Evolutionary conservation across 53 echinoderm and acorn worm genomes (phyloP).

Genomic region (Crossaster papposus): DNA sequence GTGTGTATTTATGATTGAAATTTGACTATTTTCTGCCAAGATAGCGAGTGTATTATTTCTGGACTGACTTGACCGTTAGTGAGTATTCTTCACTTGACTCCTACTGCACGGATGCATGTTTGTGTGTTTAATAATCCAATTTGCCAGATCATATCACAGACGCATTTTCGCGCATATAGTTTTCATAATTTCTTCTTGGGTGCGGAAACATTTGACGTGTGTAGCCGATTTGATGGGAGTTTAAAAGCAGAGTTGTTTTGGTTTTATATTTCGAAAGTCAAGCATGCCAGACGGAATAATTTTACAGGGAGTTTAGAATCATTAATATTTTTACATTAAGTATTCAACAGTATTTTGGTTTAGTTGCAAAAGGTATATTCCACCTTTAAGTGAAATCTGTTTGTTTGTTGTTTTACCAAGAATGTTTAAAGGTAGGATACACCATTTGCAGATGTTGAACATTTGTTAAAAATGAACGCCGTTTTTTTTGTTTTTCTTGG

Average conservation of each 20-base stretch:
- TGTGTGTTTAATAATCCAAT: constrained; percentile 14
- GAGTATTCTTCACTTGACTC: background rate
- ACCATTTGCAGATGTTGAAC: no score
- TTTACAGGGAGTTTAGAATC: no score
- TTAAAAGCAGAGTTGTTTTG: background rate
- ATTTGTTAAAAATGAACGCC: no score
- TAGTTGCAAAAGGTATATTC: background rate
- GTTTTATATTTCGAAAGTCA: background rate
- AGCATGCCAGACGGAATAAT: no score
- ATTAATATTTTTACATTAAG: no score
- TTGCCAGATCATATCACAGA: constrained; percentile 32
- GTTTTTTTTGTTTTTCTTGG: no score
- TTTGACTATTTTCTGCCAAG: background rate
- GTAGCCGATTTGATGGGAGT: background rate
- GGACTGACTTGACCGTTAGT: background rate
- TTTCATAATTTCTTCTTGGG: background rate
- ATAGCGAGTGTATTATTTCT: background rate
- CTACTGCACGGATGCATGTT: background rate
- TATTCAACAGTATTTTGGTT: background rate
- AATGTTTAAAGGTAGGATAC: no score
- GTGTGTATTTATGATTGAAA: background rate
- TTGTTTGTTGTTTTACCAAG: background rate
- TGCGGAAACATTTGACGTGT: no score
- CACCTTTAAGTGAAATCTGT: background rate
- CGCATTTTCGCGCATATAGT: constrained; percentile 9